A percentile compares a stretch with the other conserved stretches of the same genome.
phyloP scores from a whole-genome alignment of 2,113 vertebrate genomes.

The Rhodinocichla rosea region DNA sequence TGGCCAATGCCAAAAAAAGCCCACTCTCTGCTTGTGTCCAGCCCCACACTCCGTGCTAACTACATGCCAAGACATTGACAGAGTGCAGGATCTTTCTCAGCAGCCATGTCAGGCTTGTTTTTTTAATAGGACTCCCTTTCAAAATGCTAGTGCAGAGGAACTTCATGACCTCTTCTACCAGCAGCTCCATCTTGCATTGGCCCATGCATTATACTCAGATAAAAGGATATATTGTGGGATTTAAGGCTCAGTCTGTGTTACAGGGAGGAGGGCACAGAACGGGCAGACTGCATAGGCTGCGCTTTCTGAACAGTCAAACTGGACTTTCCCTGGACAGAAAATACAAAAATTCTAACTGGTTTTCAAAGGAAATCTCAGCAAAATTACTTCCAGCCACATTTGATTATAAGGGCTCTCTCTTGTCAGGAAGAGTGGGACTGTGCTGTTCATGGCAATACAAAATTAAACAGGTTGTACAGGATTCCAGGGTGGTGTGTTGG shows the following conservation, averaged over 20 bases:
- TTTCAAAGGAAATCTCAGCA: not conserved
- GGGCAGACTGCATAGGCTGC: not conserved
- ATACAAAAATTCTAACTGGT: not conserved
- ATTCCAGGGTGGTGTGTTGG: not conserved
- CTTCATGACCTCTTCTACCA: slow-evolving; percentile 24
- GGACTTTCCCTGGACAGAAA: not conserved
- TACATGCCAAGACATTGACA: slow-evolving; percentile 46
- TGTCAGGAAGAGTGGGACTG: not conserved
- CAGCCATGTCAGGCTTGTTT: not conserved
- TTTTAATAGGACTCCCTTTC: slow-evolving; percentile 28
- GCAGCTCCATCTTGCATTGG: not conserved
- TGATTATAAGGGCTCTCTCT: not conserved
- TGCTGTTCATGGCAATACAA: not conserved
- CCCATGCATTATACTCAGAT: not conserved
- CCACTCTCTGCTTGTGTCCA: slow-evolving; percentile 26
- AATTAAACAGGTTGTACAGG: not conserved
- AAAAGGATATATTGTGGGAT: slow-evolving; percentile 25
- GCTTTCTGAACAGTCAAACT: not conserved
- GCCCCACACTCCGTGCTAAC: not conserved
- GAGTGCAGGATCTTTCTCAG: slow-evolving; percentile 17
- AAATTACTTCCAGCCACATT: not conserved
- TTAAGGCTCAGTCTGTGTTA: not conserved
- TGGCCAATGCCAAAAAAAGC: slow-evolving; percentile 59
- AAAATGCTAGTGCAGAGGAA: slow-evolving; percentile 4
- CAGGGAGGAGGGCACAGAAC: not conserved